Evolutionary conservation across 2,113 vertebrate species (phyloP).

Genomic region (Mirza zaza): DNA sequence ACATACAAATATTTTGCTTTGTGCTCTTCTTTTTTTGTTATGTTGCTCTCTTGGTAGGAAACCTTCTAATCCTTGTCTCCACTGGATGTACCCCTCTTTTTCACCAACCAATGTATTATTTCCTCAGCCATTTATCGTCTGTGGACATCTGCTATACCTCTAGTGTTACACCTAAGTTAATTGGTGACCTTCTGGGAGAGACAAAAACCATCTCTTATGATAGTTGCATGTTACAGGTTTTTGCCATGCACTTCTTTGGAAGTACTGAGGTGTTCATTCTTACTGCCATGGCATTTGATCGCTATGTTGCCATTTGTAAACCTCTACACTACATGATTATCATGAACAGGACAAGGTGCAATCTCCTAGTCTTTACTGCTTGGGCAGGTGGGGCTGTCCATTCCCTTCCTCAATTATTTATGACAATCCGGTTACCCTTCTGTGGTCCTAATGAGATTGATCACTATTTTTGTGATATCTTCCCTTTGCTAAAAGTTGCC

Average conservation of each 20-base stretch:
- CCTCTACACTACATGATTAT: not conserved
- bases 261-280: not conserved
- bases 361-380: not conserved
- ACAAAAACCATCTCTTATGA: not conserved
- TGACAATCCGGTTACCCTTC: not conserved
- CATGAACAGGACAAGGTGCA: not conserved
- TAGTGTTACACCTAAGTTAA: not conserved
- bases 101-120: constrained; percentile 27
- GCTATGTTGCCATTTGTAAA: not conserved
- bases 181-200: not conserved
- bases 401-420: not conserved
- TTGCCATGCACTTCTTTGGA: not conserved
- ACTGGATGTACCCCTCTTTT: not conserved
- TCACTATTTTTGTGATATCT: constrained; percentile 36
- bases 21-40: not conserved
- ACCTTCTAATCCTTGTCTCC: not conserved
- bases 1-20: not conserved
- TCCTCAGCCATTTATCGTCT: constrained; percentile 1
- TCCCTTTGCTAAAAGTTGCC: constrained; percentile 1
- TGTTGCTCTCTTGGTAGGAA: not conserved
- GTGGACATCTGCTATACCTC: constrained; percentile 24
- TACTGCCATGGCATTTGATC: constrained; percentile 1
- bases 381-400: not conserved
- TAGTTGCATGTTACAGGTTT: not conserved
- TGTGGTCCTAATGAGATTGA: constrained; percentile 24